phyloP scores from a whole-genome alignment of 2,888 invertebrate species.

The Odontocolon sp. region DNA sequence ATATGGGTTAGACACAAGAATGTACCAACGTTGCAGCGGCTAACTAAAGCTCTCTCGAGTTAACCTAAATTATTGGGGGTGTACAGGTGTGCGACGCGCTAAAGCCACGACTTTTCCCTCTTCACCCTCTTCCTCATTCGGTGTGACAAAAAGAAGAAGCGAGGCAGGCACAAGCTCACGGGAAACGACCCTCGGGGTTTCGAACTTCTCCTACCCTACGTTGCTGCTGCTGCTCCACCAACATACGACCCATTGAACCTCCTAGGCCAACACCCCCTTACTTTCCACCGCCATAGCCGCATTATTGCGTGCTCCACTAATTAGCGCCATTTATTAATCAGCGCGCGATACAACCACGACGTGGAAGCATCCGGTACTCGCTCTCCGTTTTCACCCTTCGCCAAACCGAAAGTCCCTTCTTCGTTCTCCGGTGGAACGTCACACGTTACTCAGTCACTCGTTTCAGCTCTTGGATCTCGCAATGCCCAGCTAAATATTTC shows the following conservation, averaged over 20 bases:
- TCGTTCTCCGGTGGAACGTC: conserved; percentile 2
- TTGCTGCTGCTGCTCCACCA: conserved; percentile 14
- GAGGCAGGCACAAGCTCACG: conserved; percentile 13
- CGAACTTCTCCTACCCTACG: no score
- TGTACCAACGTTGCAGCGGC: not conserved
- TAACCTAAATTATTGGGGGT: conserved; percentile 48
- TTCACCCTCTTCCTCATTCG: not conserved
- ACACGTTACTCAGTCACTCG: conserved; percentile 32
- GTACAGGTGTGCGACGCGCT: conserved; percentile 24
- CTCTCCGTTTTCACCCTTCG: not conserved
- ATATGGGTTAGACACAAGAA: not conserved
- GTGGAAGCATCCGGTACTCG: conserved; percentile 42
- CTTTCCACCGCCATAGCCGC: conserved; percentile 26
- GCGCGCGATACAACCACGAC: conserved; percentile 55
- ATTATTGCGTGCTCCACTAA: conserved; percentile 61
- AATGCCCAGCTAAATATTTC: conserved; percentile 49
- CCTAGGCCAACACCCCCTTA: conserved; percentile 27
- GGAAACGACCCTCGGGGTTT: conserved; percentile 33
- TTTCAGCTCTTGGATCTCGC: conserved; percentile 19
- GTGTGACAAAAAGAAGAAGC: conserved; percentile 36
- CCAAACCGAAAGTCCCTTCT: not conserved
- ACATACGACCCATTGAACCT: conserved; percentile 22
- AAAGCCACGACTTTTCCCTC: conserved; percentile 39
- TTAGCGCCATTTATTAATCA: conserved; percentile 67
- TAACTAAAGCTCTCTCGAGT: conserved; percentile 16